Conservation (phyloP, 1,140 invertebrate genomes). For the Babylonia areolata region DNA sequence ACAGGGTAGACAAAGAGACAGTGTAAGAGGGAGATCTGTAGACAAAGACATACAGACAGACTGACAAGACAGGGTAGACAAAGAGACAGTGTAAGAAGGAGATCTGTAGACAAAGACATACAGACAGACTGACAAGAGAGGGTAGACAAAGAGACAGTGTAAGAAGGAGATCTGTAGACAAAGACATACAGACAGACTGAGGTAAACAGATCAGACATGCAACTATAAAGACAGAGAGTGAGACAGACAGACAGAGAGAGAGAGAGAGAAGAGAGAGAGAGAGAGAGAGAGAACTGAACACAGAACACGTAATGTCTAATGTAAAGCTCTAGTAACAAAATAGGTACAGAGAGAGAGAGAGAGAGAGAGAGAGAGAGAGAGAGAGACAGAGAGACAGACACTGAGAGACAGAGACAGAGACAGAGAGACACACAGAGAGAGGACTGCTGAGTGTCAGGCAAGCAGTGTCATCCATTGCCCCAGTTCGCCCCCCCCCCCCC, state of each 20-base stretch:
- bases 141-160: background rate
- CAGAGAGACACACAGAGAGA: too few species aligned
- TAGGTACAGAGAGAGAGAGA: too few species aligned
- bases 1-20: too few species aligned
- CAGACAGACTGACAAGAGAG: background rate
- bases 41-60: background rate
- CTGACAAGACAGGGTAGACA: too few species aligned
- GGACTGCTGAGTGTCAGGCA: too few species aligned
- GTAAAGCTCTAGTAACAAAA: background rate
- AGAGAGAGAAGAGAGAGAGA: constrained; percentile 6
- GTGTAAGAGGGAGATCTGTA: too few species aligned
- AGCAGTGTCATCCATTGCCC: too few species aligned
- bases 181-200: background rate
- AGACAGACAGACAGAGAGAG: background rate
- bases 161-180: background rate
- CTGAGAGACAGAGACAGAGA: too few species aligned
- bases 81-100: too few species aligned
- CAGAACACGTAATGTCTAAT: background rate
- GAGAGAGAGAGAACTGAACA: background rate
- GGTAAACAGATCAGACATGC: too few species aligned
- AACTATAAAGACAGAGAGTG: background rate
- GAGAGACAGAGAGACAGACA: background rate
- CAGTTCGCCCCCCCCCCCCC: too few species aligned
- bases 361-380: constrained; percentile 3
- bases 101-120: too few species aligned